Base-by-base conservation (phyloP, 2,888 invertebrate genomes). In the Rhingia campestris region DNA sequence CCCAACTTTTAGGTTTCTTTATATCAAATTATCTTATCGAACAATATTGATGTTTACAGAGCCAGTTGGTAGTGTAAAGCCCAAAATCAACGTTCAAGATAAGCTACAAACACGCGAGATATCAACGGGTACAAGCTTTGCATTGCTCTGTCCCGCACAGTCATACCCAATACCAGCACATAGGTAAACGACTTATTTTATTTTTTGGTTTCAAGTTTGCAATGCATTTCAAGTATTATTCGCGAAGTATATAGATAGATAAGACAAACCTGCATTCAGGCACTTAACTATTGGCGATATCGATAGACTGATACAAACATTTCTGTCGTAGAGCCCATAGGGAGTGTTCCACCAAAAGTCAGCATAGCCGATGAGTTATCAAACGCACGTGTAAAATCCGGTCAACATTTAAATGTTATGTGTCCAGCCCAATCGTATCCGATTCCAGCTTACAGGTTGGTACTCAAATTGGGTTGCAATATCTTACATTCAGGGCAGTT, bases 381-480 rank as follows among this genome's bases (percentile, higher is more conserved):
- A 58, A 89, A 89, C 87, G 88, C 90, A 14, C 88, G 89, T 0
- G 88, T 86, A 0, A 86, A 87, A 82, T 79, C 87, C 41, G 87
- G 86, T 6, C 82, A 87, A 49, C 93, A 93, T 89, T 92, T 94
- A 86, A 94, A 94, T 58, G 91, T 96, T 70, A 92, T 95, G 88
- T 96, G 96, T 91, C 95, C 95, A 64, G 95, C 95, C 7, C 95
- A 95, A 91, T 95, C 95, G 45, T 95, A 93, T 92, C 95, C 95
- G 76, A 94, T 95, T 89, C 95, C 95, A 88, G 90, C 93, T 86
- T 94, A 95, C 93, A 95, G 95, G 95, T 96, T 94, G 92, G 87
- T 81, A 37, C 10, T 7, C 9, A 45, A 37, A 12, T 10, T 39
- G 47, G 37, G 54, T 58, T 6, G 2, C 66, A 43, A n/a, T 30